Percentiles rank a stretch among this genome's conserved stretches.
Conservation (phyloP, 2,797 vertebrate species). For the Gambusia yucatana region DNA sequence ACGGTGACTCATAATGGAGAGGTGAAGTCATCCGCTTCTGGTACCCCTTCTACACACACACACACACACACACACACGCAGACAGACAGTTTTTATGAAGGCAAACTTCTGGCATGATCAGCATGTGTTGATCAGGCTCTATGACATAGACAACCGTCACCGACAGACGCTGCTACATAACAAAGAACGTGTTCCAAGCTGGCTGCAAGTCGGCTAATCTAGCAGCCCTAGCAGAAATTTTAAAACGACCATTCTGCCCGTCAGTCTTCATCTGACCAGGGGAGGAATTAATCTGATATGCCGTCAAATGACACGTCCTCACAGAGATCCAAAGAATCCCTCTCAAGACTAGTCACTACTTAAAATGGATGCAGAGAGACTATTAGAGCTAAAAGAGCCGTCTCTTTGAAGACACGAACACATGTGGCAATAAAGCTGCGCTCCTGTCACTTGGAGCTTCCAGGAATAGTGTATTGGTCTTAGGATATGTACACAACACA, state of each 20-base stretch:
- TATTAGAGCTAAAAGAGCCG: background rate
- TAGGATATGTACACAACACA: background rate
- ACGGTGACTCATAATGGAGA: slow-evolving; percentile 73
- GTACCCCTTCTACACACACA: slow-evolving; percentile 52
- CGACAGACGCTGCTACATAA: slow-evolving; percentile 29
- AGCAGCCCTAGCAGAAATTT: slow-evolving; percentile 26
- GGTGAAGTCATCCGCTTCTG: slow-evolving; percentile 76
- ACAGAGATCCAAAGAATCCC: slow-evolving; percentile 4
- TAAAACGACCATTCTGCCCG: slow-evolving; percentile 11
- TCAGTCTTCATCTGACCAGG: slow-evolving; percentile 4
- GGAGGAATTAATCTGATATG: slow-evolving; percentile 1
- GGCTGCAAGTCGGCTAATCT: slow-evolving; percentile 13
- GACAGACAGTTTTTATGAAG: slow-evolving; percentile 23
- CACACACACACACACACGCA: slow-evolving; percentile 23
- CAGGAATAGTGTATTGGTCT: background rate
- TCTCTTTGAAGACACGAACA: background rate
- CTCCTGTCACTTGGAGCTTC: background rate
- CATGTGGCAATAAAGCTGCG: background rate
- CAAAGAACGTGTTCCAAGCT: slow-evolving; percentile 25
- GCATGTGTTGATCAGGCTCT: slow-evolving; percentile 49
- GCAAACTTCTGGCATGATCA: slow-evolving; percentile 45
- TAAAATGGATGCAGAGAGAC: background rate
- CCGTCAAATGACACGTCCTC: slow-evolving; percentile 9
- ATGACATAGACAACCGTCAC: slow-evolving; percentile 48
- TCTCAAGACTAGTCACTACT: slow-evolving; percentile 1